Evolutionary conservation across 2,113 vertebrate species (phyloP), one percentile per base, ranked within the genome.

Genomic region (Ariopsis seemanni): DNA sequence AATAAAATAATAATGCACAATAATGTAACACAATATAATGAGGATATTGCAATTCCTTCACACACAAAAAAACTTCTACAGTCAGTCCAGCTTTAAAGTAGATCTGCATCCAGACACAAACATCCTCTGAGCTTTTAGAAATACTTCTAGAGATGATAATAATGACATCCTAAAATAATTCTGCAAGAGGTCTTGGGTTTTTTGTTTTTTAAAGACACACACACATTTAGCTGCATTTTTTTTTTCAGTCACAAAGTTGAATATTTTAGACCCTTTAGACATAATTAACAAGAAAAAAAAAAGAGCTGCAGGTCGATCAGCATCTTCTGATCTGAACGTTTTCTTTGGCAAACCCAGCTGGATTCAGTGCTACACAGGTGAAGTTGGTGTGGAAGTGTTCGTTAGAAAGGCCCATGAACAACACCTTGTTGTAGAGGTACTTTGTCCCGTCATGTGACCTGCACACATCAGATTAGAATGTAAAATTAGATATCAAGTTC

Each of bases 361-460:
- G 75, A 55, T 15, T 89, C 79, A 86, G 22, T 1, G 88, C 88
- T 22, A 86, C 7, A 48, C 88, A 89, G 30, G 84, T 77, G 34
- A 88, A 88, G 1, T 10, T 62, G 25, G 34, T 72, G 34, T 20
- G 7, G 2, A 72, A 25, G 75, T 62, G 34, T 22, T 84, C 0
- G 2, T 12, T 14, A 12, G 55, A 18, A 48, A 78, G 0, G 4
- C 34, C 15, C 7, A 9, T 50, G 25, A 89, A 50, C 52, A 58
- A 25, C 72, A 84, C 30, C 50, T 20, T 62, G 20, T 20, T 58
- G 27, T 50, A 22, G 82, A 88, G 27, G 34, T 7, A 69, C 22
- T 50, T 17, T 2, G 3, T 53, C 42, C 58, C 22, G 1, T 67
- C 72, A n/a, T 0, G 0, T 15, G 18, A 55, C 60, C 60, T 88